Evolutionary conservation across 1,140 invertebrate genomes (phyloP).

Genomic region (Eufriesea mexicana): DNA sequence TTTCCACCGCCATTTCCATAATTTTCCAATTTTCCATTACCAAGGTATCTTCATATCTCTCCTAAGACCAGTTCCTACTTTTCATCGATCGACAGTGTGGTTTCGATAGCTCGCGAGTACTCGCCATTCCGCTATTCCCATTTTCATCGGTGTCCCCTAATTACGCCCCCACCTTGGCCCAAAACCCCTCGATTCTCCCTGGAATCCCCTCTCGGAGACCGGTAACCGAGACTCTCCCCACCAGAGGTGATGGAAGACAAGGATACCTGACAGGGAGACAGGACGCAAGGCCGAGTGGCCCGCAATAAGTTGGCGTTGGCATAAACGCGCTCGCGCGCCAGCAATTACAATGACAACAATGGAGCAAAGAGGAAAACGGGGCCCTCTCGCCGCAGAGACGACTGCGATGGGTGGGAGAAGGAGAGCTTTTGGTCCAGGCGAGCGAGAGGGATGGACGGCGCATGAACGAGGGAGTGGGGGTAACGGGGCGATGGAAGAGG

Average conservation of each 20-base stretch:
- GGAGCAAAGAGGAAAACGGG: background rate
- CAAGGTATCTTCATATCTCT: too few species aligned
- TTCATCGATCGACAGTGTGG: too few species aligned
- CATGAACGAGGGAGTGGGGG: conserved; percentile 33
- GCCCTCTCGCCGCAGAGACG: background rate
- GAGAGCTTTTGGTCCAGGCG: conserved; percentile 58
- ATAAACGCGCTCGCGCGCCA: background rate
- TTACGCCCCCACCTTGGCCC: background rate
- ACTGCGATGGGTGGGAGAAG: conserved; percentile 4
- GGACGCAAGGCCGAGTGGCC: conserved; percentile 13
- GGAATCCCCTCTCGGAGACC: background rate
- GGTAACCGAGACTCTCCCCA: background rate
- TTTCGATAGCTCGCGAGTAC: too few species aligned
- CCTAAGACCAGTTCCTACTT: too few species aligned
- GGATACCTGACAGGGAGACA: background rate
- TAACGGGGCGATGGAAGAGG: conserved; percentile 56
- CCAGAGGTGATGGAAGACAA: conserved; percentile 3
- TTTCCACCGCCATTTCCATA: background rate
- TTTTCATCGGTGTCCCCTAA: background rate
- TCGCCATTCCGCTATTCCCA: background rate
- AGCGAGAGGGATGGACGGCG: conserved; percentile 52
- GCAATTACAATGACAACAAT: conserved; percentile 35
- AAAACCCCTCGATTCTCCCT: background rate
- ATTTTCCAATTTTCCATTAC: background rate
- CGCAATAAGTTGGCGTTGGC: conserved; percentile 19